phyloP scores from a whole-genome alignment of 2,888 invertebrate genomes.

The Macropis europaea region DNA sequence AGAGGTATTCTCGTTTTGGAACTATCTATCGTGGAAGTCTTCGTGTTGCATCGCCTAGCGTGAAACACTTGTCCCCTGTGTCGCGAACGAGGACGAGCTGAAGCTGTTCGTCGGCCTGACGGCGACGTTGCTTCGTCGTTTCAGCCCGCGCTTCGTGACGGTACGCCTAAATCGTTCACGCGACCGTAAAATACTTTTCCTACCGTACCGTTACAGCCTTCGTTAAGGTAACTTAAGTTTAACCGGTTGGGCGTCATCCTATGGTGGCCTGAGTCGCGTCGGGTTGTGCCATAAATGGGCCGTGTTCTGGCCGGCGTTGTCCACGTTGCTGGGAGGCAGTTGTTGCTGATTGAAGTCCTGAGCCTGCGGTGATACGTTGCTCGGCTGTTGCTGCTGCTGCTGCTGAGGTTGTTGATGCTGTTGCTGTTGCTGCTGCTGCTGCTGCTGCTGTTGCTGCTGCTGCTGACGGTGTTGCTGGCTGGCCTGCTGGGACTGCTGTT shows the following conservation, averaged over 20 bases:
- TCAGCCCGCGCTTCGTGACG: constrained; percentile 29
- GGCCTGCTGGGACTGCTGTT: constrained; percentile 58
- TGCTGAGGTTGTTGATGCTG: constrained; percentile 47
- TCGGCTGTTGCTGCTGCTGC: constrained; percentile 60
- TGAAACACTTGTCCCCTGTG: no score
- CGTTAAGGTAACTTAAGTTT: constrained; percentile 78
- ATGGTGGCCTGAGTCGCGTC: constrained; percentile 78
- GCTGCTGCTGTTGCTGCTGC: constrained; percentile 68
- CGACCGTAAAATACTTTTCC: constrained; percentile 56
- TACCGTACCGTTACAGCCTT: constrained; percentile 73
- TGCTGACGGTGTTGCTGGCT: constrained; percentile 62
- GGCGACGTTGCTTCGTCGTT: constrained; percentile 29
- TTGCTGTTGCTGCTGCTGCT: constrained; percentile 55
- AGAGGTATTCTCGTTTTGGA: constrained; percentile 55
- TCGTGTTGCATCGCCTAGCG: not conserved
- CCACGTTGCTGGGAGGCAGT: constrained; percentile 65
- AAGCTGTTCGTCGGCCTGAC: not conserved
- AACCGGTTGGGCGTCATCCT: constrained; percentile 72
- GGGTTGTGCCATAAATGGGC: constrained; percentile 78
- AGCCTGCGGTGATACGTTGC: constrained; percentile 52
- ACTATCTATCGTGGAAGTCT: constrained; percentile 52
- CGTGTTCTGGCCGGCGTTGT: constrained; percentile 68
- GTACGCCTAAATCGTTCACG: constrained; percentile 38
- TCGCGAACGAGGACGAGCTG: no score
- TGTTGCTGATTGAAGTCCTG: constrained; percentile 69